Evolutionary conservation across 2,113 vertebrate genomes (phyloP), one percentile per base, ranked within the genome.

Genomic region (Etia nguti): DNA sequence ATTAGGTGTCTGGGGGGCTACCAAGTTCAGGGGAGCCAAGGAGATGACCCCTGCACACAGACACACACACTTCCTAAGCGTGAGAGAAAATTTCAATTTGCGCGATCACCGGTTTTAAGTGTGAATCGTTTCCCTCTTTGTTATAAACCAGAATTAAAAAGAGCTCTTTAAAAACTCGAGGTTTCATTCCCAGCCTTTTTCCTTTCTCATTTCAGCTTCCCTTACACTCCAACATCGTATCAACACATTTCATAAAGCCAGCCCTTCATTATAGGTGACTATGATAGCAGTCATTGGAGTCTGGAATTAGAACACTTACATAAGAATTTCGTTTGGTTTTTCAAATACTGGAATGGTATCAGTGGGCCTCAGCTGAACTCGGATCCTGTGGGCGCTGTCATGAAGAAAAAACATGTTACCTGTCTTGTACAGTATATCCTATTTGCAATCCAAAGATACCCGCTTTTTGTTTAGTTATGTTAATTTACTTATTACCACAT

Each of bases 21-120:
- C 89, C 89, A 94, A 95, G 94, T 93, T 94, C 93, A 94, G 80
- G 83, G 79, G 55, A 87, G 59, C 43, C 81, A 26, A 62, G 43
- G 68, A 79, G 84, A 82, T 16, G 22, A 87, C n/a, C 54, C 22
- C 20, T 60, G 3, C 31, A 15, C 10, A 41, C 62, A 68, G 31
- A 68, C 36, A 68, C 20, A 81, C 24, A 70, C 38, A 82, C 70
- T 16, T 13, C 18, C 12, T 24, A 3, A 55, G 4, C 8, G 16
- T 2, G 10, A 34, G 11, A 50, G 24, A 75, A 46, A 59, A 6
- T 65, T 62, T 1, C 2, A 79, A 34, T 62, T 55, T 15, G 13
- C 4, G 70, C 43, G 3, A 55, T 34, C 20, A 4, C 18, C 1
- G 10, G 1, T 18, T 82, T 89, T 48, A 22, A 43, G 46, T 68